A percentile compares a stretch with the other conserved stretches of the same genome.
Conservation (phyloP, 1,140 invertebrate genomes). For the Scaptomyza pallida region DNA sequence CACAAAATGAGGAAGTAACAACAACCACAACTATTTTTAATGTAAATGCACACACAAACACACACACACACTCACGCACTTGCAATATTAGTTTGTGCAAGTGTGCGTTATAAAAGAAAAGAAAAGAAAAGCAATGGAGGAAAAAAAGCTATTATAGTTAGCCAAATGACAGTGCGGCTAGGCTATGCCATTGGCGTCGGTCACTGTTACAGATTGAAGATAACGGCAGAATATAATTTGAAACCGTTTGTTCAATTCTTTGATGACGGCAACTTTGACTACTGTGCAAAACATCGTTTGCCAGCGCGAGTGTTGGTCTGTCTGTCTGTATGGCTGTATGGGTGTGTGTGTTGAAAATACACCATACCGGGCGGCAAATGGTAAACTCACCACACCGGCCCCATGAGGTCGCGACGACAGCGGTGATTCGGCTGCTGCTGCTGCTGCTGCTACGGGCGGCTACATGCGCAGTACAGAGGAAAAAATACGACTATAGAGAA, state of each 20-base stretch:
- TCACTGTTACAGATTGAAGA: conserved; percentile 49
- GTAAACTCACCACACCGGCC: conserved; percentile 66
- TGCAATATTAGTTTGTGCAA: conserved; percentile 8
- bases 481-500: conserved; percentile 48
- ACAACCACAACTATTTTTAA: conserved; percentile 21
- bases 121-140: not conserved
- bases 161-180: conserved; percentile 33
- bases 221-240: conserved; percentile 61
- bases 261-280: conserved; percentile 71
- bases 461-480: conserved; percentile 63
- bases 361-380: conserved; percentile 55
- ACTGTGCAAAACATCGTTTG: conserved; percentile 36
- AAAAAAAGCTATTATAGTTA: conserved; percentile 30
- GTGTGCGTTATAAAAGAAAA: conserved; percentile 23
- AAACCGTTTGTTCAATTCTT: conserved; percentile 60
- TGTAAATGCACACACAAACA: conserved; percentile 8
- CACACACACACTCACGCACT: not conserved
- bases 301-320: not conserved
- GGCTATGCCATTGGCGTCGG: conserved; percentile 40
- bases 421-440: conserved; percentile 43
- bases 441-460: conserved; percentile 41
- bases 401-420: conserved; percentile 53
- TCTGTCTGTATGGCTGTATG: no score
- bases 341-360: conserved; percentile 27
- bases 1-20: conserved; percentile 48